A percentile compares a stretch with the other conserved stretches of the same genome.
Conservation (phyloP, 2,113 vertebrate genomes). For the Larimichthys polyactis region DNA sequence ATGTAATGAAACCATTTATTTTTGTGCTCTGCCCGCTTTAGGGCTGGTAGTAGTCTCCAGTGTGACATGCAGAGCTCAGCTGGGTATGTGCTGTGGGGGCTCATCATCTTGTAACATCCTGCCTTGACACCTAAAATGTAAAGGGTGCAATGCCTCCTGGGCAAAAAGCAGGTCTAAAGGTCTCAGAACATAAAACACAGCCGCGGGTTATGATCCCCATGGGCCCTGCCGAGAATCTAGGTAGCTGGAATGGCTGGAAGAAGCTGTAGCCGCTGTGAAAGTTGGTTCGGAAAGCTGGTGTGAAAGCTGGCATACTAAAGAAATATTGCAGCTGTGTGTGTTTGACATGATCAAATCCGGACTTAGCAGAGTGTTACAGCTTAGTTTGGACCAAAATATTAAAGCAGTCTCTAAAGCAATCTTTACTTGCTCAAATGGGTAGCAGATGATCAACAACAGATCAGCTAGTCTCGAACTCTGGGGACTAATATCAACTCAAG, state of each 20-base stretch:
- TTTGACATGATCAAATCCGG: background rate
- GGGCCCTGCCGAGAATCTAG: background rate
- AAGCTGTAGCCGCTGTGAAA: background rate
- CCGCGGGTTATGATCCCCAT: background rate
- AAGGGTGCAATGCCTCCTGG: background rate
- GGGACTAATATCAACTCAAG: no score
- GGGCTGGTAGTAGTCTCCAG: background rate
- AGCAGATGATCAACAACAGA: no score
- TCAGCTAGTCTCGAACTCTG: no score
- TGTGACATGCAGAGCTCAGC: background rate
- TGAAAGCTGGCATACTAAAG: background rate
- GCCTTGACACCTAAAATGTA: background rate
- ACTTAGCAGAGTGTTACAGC: background rate
- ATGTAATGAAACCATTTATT: background rate
- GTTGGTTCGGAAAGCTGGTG: background rate
- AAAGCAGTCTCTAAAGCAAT: background rate
- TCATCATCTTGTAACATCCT: background rate
- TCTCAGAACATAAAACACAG: constrained; percentile 13
- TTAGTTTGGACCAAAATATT: background rate
- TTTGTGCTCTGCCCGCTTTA: background rate
- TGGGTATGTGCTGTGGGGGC: background rate
- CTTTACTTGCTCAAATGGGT: no score
- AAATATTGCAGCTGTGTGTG: background rate
- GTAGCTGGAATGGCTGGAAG: background rate
- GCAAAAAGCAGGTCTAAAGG: background rate